These are phyloP conservation scores for Ellobium chinense DNA, from an alignment of 2,888 invertebrate genomes.

Conservation along the genomic window DNA sequence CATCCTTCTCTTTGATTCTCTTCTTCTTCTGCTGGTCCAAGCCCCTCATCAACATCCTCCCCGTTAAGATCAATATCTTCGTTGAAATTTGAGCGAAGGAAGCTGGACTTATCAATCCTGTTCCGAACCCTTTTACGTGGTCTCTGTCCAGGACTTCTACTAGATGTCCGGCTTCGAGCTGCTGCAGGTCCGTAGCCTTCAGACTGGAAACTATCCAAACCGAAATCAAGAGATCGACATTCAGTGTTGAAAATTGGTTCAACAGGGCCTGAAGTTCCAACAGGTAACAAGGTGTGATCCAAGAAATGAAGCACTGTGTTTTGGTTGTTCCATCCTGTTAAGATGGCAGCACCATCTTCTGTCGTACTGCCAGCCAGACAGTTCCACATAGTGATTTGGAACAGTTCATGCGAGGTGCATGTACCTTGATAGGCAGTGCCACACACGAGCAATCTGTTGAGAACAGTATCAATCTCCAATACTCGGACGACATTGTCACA, in stretches of 20 bases:
- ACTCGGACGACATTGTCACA: constrained; percentile 25
- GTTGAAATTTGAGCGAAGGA: not conserved
- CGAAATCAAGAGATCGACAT: constrained; percentile 1
- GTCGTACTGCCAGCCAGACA: not conserved
- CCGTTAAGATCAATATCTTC: not conserved
- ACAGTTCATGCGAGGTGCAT: constrained; percentile 27
- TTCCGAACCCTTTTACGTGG: not conserved
- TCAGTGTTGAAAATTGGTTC: not conserved
- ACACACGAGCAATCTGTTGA: constrained; percentile 31
- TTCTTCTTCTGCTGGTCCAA: no score
- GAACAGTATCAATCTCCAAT: constrained; percentile 25
- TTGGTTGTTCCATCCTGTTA: not conserved
- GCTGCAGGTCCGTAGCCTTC: not conserved
- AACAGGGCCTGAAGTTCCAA: not conserved
- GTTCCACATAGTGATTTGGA: not conserved
- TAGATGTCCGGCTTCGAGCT: not conserved
- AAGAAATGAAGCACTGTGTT: not conserved
- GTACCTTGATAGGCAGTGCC: constrained; percentile 27
- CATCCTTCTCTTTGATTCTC: no score
- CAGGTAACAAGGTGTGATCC: not conserved
- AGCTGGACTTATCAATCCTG: not conserved
- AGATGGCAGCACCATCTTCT: not conserved
- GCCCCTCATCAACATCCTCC: not conserved
- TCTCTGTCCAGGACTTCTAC: not conserved
- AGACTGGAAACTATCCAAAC: not conserved